A percentile compares a stretch with the other conserved stretches of the same genome.
These are phyloP conservation scores for Pao palembangensis DNA, from an alignment of 2,113 vertebrate species.

Conservation along the genomic window DNA sequence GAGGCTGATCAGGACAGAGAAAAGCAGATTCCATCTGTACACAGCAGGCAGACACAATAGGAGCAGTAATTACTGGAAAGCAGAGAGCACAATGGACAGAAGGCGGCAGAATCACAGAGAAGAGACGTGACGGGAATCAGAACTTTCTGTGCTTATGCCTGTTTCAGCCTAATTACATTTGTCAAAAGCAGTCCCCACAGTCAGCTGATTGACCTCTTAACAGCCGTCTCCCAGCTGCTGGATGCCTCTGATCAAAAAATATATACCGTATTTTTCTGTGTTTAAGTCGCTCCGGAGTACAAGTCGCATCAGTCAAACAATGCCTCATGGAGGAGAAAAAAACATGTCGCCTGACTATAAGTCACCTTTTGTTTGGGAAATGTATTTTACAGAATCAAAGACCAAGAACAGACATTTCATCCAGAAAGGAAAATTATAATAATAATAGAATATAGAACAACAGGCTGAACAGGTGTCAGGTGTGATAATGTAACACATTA, in stretches of 20 bases:
- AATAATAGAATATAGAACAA: no score
- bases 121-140: constrained; percentile 12
- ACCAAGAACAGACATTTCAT: no score
- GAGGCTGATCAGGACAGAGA: not conserved
- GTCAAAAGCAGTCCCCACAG: constrained; percentile 29
- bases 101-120: not conserved
- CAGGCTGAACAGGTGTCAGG: no score
- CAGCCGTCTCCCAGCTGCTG: constrained; percentile 31
- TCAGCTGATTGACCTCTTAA: constrained; percentile 41
- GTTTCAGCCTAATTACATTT: constrained; percentile 46
- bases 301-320: no score
- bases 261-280: no score
- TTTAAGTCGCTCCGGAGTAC: no score
- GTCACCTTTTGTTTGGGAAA: no score
- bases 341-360: no score
- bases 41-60: constrained; percentile 12
- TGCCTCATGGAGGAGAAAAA: no score
- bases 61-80: not conserved
- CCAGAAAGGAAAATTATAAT: no score
- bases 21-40: constrained; percentile 18
- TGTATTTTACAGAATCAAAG: no score
- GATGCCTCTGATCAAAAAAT: constrained; percentile 20
- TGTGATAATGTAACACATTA: no score
- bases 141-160: constrained; percentile 14
- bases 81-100: not conserved